Conservation (phyloP, 2,888 invertebrate species). For the Spilarctia lutea region DNA sequence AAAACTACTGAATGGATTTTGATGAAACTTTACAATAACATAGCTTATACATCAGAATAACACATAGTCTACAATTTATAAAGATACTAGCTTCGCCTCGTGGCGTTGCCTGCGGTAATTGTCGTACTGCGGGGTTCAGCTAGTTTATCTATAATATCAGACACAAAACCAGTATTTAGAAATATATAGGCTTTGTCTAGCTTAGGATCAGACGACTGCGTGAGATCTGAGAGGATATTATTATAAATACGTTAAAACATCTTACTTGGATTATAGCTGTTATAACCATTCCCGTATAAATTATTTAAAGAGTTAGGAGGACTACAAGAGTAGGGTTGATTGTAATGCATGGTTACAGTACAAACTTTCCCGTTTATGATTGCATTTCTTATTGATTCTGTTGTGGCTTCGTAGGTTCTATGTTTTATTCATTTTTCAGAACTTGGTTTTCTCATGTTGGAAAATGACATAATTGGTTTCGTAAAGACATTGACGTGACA, state of each 20-base stretch:
- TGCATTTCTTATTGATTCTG: conserved; percentile 30
- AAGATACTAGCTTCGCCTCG: no score
- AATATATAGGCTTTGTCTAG: no score
- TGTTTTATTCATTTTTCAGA: conserved; percentile 23
- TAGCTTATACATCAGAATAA: no score
- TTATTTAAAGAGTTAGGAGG: conserved; percentile 33
- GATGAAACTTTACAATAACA: no score
- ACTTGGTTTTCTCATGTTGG: conserved; percentile 14
- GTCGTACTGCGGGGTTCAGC: no score
- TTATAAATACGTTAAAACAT: neutral
- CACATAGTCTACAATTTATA: no score
- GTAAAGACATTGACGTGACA: neutral
- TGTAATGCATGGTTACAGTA: conserved; percentile 65
- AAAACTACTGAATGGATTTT: no score
- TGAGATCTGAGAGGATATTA: no score
- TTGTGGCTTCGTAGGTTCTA: conserved; percentile 12
- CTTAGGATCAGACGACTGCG: no score
- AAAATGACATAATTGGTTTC: neutral
- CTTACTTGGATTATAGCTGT: conserved; percentile 35
- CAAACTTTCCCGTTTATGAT: conserved; percentile 17
- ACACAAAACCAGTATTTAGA: neutral
- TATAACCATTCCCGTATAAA: conserved; percentile 35
- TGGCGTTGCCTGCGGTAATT: no score
- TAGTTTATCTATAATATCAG: no score
- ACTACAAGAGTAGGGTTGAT: conserved; percentile 37